Evolutionary conservation across 1,140 invertebrate species (phyloP).

Genomic region (Saccostrea cuccullata): DNA sequence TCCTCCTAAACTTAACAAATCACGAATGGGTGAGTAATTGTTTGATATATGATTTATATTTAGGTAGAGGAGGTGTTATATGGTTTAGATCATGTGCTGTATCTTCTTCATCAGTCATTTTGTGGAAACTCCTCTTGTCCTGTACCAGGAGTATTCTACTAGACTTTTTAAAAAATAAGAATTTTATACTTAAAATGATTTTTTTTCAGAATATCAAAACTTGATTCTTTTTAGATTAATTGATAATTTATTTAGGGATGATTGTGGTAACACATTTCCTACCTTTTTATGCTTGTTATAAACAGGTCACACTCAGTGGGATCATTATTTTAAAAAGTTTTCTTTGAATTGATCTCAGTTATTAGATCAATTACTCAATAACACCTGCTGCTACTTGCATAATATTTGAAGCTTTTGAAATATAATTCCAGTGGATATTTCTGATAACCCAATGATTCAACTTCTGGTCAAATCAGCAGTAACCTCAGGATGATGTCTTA

Average conservation of each 20-base stretch:
- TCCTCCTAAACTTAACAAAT: neutral
- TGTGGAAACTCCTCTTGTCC: too few species aligned
- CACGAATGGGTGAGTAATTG: constrained; percentile 10
- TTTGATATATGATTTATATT: neutral
- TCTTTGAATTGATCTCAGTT: neutral
- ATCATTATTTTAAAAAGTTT: neutral
- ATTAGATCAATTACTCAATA: neutral
- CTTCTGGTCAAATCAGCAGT: neutral
- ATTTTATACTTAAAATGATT: neutral
- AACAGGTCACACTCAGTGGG: neutral
- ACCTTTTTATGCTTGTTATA: neutral
- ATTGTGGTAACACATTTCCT: neutral
- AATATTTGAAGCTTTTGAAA: neutral
- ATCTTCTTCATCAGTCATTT: too few species aligned
- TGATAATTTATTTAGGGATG: neutral
- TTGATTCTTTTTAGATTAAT: neutral
- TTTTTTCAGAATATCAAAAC: neutral
- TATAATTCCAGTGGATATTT: neutral
- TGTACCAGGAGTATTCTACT: too few species aligned
- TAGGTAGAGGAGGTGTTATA: neutral
- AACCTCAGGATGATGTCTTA: neutral
- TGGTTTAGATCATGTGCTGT: neutral
- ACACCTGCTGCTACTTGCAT: neutral
- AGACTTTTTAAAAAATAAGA: too few species aligned
- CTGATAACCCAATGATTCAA: neutral